Evolutionary conservation across 2,888 invertebrate species (phyloP), one percentile per base, ranked within the genome.

Genomic region (Andrena fulva): DNA sequence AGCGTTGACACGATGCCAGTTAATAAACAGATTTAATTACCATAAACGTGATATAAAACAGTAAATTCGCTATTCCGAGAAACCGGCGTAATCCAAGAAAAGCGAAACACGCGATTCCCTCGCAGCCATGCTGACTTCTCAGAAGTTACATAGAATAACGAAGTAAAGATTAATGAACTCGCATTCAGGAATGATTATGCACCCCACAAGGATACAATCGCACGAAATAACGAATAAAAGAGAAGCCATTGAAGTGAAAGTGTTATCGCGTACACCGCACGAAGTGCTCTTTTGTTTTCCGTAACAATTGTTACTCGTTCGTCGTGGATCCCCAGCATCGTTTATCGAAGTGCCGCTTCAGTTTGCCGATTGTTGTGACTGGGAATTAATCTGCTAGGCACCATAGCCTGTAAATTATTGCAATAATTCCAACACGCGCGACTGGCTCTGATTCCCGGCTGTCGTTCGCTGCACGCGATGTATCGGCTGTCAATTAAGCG

Each of bases 401-500:
- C 60, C 73, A 68, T 60, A 8, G 27, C 12, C 54, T 54, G 77
- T 54, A 84, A 85, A 85, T 85, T 80, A 84, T 69, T 50, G 20
- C 35, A 35, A 50, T 86, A 88, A 88, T 86, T 85, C 83, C 83
- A 68, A 85, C 81, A 81, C 71, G 72, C 77, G 56, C 73, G 76
- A 79, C 24, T 35, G 60, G 27, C 35, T 52, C n/a, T 29, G 60
- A 54, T 68, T 68, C 56, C 73, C 56, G 52, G 59, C 67, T 42
- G 74, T 66, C 64, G 79, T 80, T 75, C 56, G 76, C 72, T 62
- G 76, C 54, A 70, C 66, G 60, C 73, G 64, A 68, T 31, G 62
- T 83, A 89, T 85, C 82, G 80, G 73, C 79, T 83, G 85, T 74
- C 86, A 89, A 89, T 89, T 89, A 89, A 87, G 78, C 66, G 27